phyloP scores from a whole-genome alignment of 2,888 invertebrate genomes.

The Callyntrura guangdongensis region DNA sequence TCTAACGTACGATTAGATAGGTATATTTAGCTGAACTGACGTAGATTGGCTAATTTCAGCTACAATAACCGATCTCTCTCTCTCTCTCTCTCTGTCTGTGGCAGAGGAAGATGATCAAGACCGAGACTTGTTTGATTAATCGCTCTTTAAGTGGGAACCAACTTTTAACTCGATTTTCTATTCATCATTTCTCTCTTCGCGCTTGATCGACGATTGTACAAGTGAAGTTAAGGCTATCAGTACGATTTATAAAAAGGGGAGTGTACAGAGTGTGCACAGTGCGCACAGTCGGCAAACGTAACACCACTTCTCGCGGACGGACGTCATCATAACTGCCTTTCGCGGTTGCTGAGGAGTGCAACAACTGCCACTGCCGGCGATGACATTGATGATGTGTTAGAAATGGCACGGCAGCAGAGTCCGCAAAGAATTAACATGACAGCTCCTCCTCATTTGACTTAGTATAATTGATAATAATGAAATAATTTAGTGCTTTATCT shows the following conservation, averaged over 20 bases:
- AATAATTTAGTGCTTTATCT: slow-evolving; percentile 63
- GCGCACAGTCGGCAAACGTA: slow-evolving; percentile 21
- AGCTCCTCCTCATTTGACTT: slow-evolving; percentile 64
- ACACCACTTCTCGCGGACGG: background rate
- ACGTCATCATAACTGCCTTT: slow-evolving; percentile 48
- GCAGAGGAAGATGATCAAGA: slow-evolving; percentile 13
- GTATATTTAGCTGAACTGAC: background rate
- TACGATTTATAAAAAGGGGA: slow-evolving; percentile 72
- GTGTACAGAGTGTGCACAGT: slow-evolving; percentile 62
- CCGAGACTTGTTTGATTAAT: slow-evolving; percentile 79
- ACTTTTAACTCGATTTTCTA: slow-evolving; percentile 81
- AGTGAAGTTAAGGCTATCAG: slow-evolving; percentile 67
- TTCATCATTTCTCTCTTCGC: slow-evolving; percentile 71
- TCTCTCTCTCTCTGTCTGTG: slow-evolving; percentile 1
- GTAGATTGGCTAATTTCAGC: too few species aligned
- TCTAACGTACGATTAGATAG: too few species aligned
- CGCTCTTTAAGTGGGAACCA: slow-evolving; percentile 77
- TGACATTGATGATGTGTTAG: slow-evolving; percentile 73
- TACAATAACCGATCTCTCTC: background rate
- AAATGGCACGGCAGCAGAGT: slow-evolving; percentile 57
- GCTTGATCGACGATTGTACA: slow-evolving; percentile 61
- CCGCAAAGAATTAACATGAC: slow-evolving; percentile 66
- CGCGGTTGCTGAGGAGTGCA: slow-evolving; percentile 46
- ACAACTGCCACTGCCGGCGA: slow-evolving; percentile 67
- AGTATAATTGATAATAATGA: slow-evolving; percentile 72